Evolutionary conservation across 2,797 vertebrate genomes (phyloP).

Genomic region (Channallabes apus): DNA sequence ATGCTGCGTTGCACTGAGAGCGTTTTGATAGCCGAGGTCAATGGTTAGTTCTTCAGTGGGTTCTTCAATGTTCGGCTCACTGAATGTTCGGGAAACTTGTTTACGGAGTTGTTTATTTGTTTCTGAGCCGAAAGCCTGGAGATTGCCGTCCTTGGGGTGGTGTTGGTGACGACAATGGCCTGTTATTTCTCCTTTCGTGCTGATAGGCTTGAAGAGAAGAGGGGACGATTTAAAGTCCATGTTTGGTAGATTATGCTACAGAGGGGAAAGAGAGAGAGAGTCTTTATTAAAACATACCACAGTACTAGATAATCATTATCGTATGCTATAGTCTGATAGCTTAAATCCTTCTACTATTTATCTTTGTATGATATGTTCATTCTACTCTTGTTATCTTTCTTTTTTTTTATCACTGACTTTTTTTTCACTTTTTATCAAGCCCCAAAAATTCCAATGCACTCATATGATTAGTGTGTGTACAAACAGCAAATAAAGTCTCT

Average conservation of each 20-base stretch:
- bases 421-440: too few relatives aligned
- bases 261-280: neutral
- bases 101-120: neutral
- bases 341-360: too few relatives aligned
- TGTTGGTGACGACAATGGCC: neutral
- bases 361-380: too few relatives aligned
- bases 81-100: neutral
- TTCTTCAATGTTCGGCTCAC: neutral
- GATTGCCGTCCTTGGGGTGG: neutral
- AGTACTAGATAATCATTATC: too few relatives aligned
- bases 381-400: too few relatives aligned
- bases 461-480: too few relatives aligned
- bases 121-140: neutral
- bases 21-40: conserved; percentile 1
- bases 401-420: too few relatives aligned
- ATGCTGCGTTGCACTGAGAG: neutral
- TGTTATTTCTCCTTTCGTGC: neutral
- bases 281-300: too few relatives aligned
- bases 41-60: neutral
- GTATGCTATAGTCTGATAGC: too few relatives aligned
- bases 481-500: too few relatives aligned
- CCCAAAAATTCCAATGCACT: too few relatives aligned
- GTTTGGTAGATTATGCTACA: conserved; percentile 10
- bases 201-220: conserved; percentile 9
- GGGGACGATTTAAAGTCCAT: conserved; percentile 7